Evolutionary conservation across 2,888 invertebrate species (phyloP).

Genomic region (Hydraecia micacea): DNA sequence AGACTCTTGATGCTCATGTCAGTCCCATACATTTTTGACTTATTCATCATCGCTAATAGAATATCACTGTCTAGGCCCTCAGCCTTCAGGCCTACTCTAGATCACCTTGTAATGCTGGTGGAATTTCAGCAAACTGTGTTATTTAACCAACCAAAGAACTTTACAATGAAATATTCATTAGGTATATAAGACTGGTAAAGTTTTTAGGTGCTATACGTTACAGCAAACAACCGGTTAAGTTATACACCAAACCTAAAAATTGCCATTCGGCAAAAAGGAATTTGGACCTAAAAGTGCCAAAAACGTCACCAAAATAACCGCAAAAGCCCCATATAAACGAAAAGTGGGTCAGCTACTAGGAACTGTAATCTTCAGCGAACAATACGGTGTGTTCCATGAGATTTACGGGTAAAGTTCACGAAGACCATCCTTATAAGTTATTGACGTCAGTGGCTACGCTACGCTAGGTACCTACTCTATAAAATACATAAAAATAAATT

Average conservation of each 20-base stretch:
- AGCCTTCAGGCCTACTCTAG: too few species aligned
- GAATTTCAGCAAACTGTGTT: not conserved
- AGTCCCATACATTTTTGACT: too few species aligned
- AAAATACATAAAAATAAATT: not conserved
- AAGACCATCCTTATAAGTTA: slow-evolving; percentile 18
- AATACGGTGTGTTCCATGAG: slow-evolving; percentile 13
- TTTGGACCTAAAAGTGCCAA: not conserved
- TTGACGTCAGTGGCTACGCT: slow-evolving; percentile 38
- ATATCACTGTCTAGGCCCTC: too few species aligned
- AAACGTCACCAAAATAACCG: slow-evolving; percentile 4
- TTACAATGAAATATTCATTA: not conserved
- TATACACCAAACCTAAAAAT: not conserved
- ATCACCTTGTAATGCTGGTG: too few species aligned
- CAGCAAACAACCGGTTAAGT: not conserved
- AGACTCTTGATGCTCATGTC: too few species aligned
- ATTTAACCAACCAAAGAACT: not conserved
- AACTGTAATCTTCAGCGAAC: slow-evolving; percentile 30
- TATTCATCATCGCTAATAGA: too few species aligned
- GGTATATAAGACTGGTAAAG: not conserved
- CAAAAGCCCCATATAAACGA: not conserved
- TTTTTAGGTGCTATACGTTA: not conserved
- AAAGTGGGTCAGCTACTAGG: slow-evolving; percentile 37
- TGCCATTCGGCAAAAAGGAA: not conserved
- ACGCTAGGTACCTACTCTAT: not conserved
- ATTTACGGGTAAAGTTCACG: slow-evolving; percentile 36